Evolutionary conservation across 2,888 invertebrate genomes (phyloP).

Genomic region (Nephrotoma appendiculata): DNA sequence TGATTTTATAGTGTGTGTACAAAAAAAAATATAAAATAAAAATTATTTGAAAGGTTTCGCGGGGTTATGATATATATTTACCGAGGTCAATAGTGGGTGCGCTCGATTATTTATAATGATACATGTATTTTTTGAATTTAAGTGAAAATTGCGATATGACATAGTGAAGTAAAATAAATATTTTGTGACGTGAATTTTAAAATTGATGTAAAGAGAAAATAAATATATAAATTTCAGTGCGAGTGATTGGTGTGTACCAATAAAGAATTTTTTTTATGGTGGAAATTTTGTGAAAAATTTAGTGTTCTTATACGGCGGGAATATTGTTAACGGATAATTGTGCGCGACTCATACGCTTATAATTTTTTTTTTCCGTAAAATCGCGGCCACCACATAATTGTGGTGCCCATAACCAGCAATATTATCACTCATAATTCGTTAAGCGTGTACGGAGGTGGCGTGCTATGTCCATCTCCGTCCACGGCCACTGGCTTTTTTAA

Average conservation of each 20-base stretch:
- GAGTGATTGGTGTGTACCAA: too few species aligned
- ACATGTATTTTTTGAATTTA: not conserved
- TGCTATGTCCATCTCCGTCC: conserved; percentile 36
- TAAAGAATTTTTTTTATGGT: too few species aligned
- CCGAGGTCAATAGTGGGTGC: not conserved
- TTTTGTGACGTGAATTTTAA: not conserved
- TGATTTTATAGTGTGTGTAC: not conserved
- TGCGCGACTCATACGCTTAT: not conserved
- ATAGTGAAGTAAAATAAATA: not conserved
- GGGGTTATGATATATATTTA: not conserved
- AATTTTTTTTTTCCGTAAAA: not conserved
- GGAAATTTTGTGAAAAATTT: too few species aligned
- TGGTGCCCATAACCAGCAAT: conserved; percentile 27
- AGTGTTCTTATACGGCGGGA: too few species aligned
- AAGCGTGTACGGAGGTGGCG: conserved; percentile 35
- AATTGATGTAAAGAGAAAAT: not conserved
- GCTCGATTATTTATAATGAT: not conserved
- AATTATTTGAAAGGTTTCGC: not conserved
- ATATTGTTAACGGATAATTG: not conserved
- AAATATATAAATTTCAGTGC: not conserved
- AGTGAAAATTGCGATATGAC: not conserved
- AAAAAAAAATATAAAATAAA: not conserved
- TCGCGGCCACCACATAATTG: not conserved
- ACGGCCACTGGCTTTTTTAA: conserved; percentile 34
- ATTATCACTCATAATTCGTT: conserved; percentile 35